Evolutionary conservation across 1,140 invertebrate species (phyloP), one percentile per base, ranked within the genome.

Genomic region (Bombus pyrosoma): DNA sequence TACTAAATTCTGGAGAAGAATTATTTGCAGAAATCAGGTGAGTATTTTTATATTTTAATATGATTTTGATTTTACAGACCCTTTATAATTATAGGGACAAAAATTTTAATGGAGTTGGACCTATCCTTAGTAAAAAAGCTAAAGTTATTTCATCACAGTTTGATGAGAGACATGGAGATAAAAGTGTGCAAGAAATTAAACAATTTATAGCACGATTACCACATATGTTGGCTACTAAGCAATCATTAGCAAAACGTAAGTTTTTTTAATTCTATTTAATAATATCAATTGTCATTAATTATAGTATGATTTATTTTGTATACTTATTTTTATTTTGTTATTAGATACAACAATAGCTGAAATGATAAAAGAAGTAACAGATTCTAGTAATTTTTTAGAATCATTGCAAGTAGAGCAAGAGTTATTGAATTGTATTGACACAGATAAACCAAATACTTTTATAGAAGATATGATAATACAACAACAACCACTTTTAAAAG

Each of bases 381-480:
- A 97, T 89, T 95, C 95, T 13, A 96, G 96, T 84, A 95, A 96
- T 71, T 98, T 98, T 92, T 93, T 97, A 34, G 96, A 97, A 88
- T 96, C 96, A 72, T 93, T 97, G 25, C 96, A 97, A 92, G 95
- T 96, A 73, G 98, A 99, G 94, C 98, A 99, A 95, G 98, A 99
- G 93, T 97, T 99, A 89, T 96, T 99, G 85, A 98, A 98, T 93
- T 98, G 98, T 84, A 96, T 98, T 37, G 98, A 99, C 86, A 98
- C 98, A 2, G 99, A 99, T 91, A 98, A 98, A 95, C 96, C 97
- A 1, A 97, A 97, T 93, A 94, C 97, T 0, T 98, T 97, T 92
- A 99, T 99, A 90, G 99, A 99, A 95, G 98, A 99, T 92, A 96
- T 97, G 90, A 99, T 99, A 86, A 98, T 97, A 9, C 97, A 97